These are phyloP conservation scores for Carcharodon carcharias DNA, from an alignment of 2,797 vertebrate species.

Conservation along the genomic window DNA sequence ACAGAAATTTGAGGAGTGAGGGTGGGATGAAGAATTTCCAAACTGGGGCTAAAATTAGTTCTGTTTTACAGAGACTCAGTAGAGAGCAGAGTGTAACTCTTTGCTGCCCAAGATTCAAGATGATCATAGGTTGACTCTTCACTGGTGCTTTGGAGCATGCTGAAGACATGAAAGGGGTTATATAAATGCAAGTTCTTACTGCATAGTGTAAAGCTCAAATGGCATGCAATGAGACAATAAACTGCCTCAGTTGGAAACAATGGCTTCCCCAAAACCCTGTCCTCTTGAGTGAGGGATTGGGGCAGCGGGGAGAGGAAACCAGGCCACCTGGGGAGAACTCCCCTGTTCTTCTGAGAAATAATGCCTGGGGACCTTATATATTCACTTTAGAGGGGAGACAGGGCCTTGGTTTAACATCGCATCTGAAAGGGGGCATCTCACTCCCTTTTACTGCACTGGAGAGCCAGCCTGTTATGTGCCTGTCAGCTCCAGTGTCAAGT, in stretches of 20 bases:
- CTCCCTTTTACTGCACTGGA: no score
- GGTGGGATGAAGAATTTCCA: neutral
- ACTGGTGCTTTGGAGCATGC: neutral
- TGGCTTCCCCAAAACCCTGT: neutral
- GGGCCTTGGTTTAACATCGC: no score
- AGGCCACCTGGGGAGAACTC: no score
- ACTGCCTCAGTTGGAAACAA: neutral
- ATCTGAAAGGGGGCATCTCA: no score
- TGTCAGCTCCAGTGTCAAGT: neutral
- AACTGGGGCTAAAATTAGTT: neutral
- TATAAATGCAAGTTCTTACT: neutral
- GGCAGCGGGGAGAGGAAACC: no score
- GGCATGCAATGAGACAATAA: neutral
- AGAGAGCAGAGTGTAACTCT: neutral
- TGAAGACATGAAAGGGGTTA: neutral
- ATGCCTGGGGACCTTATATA: no score
- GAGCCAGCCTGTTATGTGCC: neutral
- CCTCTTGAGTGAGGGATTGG: neutral
- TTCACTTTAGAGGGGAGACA: no score
- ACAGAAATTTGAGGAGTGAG: neutral
- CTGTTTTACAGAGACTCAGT: neutral
- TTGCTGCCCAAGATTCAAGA: neutral
- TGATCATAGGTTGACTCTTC: neutral
- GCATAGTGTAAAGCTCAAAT: neutral
- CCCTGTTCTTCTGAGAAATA: no score